These are phyloP conservation scores for Rotaria socialis DNA, from an alignment of 2,888 invertebrate species.

Conservation along the genomic window DNA sequence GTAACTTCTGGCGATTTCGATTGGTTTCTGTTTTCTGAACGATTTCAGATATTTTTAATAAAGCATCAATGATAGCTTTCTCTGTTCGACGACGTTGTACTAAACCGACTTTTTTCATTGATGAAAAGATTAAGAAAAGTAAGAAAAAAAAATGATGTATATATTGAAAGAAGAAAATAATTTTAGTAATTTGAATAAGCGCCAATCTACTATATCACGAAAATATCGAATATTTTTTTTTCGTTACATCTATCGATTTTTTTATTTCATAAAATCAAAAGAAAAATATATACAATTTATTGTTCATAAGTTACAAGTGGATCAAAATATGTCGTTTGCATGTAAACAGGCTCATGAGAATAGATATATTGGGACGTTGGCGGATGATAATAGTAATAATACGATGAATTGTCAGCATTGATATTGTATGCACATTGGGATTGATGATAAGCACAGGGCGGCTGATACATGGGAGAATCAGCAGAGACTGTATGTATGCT, in stretches of 20 bases:
- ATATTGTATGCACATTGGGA: neutral
- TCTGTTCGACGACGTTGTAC: neutral
- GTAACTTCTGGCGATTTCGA: neutral
- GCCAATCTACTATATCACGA: neutral
- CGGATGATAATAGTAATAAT: neutral
- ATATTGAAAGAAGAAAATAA: neutral
- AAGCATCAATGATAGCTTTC: conserved; percentile 4
- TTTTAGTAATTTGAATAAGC: neutral
- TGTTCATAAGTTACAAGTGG: neutral
- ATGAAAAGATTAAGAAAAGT: neutral
- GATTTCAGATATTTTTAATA: conserved; percentile 15
- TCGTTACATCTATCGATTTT: too few relatives aligned
- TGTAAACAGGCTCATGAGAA: too few relatives aligned
- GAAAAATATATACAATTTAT: neutral
- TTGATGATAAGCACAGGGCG: neutral
- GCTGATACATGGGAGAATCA: too few relatives aligned
- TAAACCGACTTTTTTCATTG: neutral
- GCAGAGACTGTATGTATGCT: too few relatives aligned
- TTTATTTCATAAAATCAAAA: too few relatives aligned
- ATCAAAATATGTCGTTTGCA: neutral
- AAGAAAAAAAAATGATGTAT: neutral
- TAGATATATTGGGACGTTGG: neutral
- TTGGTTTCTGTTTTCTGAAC: neutral
- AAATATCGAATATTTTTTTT: too few relatives aligned
- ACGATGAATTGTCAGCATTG: neutral